These are phyloP conservation scores for Muscicapa comitata DNA, from an alignment of 2,797 vertebrate genomes.

Conservation along the genomic window DNA sequence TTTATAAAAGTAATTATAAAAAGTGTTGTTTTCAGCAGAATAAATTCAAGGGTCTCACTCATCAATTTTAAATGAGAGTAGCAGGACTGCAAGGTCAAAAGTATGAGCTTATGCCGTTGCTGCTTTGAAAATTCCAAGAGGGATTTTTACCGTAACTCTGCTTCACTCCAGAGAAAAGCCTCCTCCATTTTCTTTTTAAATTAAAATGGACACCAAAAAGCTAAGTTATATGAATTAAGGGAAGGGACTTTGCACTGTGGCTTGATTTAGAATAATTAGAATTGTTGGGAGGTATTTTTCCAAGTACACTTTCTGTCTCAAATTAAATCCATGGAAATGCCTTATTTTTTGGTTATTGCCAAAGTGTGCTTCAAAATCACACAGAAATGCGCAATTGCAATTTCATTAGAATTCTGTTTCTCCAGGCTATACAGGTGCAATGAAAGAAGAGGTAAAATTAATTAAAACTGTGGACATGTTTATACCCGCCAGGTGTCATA, in stretches of 20 bases:
- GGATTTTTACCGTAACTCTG: neutral
- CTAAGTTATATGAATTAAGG: conserved; percentile 25
- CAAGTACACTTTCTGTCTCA: conserved; percentile 13
- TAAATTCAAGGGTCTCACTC: conserved; percentile 9
- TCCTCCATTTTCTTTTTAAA: neutral
- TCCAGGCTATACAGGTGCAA: conserved; percentile 73
- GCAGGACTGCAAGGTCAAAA: conserved; percentile 13
- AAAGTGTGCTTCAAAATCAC: conserved; percentile 53
- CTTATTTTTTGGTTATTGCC: conserved; percentile 68
- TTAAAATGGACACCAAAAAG: neutral
- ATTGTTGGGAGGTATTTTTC: conserved; percentile 42
- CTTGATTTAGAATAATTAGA: conserved; percentile 61
- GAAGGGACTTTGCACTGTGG: conserved; percentile 25
- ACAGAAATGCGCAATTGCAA: conserved; percentile 56
- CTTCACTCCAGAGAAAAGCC: neutral
- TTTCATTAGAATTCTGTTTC: conserved; percentile 74
- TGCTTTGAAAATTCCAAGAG: neutral
- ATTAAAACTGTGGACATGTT: conserved; percentile 79
- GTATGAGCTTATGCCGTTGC: neutral
- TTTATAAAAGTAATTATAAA: conserved; percentile 4
- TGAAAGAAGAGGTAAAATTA: conserved; percentile 78
- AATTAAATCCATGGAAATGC: conserved; percentile 43
- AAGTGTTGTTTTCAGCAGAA: conserved; percentile 27
- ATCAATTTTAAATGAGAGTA: conserved; percentile 42
- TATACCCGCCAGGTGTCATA: conserved; percentile 76